These are phyloP conservation scores for Tursiops truncatus DNA, from an alignment of 2,113 vertebrate genomes.

Conservation along the genomic window DNA sequence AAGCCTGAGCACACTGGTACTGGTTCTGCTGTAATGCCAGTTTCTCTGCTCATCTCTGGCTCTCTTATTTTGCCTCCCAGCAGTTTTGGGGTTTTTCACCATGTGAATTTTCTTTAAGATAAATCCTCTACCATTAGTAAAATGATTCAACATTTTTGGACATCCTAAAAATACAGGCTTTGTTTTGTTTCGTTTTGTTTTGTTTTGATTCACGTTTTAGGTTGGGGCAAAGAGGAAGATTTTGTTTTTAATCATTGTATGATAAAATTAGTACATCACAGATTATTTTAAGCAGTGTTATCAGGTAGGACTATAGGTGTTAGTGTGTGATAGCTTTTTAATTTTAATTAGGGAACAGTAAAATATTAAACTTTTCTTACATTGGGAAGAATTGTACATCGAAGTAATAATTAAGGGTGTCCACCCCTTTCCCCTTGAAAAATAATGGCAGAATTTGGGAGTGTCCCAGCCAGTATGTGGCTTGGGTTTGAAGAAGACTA, in stretches of 20 bases:
- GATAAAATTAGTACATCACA: not conserved
- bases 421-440: not conserved
- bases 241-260: conserved; percentile 57
- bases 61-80: not conserved
- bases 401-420: conserved; percentile 37
- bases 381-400: conserved; percentile 16
- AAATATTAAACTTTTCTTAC: not conserved
- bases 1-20: conserved; percentile 9
- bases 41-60: conserved; percentile 12
- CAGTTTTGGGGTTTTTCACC: not conserved
- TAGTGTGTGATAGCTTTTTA: conserved; percentile 36
- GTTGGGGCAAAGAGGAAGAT: not conserved
- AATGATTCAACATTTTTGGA: conserved; percentile 36
- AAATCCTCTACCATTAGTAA: conserved; percentile 20
- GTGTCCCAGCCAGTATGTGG: not conserved
- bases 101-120: conserved; percentile 14
- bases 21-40: not conserved
- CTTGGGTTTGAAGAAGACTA: conserved; percentile 31
- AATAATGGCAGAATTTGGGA: conserved; percentile 43
- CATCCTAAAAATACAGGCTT: conserved; percentile 1
- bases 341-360: conserved; percentile 40
- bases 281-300: conserved; percentile 49
- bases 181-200: not conserved
- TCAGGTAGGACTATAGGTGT: not conserved
- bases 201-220: conserved; percentile 23